Evolutionary conservation across 2,113 vertebrate genomes (phyloP), one percentile per base, ranked within the genome.

Genomic region (Platichthys stellatus): DNA sequence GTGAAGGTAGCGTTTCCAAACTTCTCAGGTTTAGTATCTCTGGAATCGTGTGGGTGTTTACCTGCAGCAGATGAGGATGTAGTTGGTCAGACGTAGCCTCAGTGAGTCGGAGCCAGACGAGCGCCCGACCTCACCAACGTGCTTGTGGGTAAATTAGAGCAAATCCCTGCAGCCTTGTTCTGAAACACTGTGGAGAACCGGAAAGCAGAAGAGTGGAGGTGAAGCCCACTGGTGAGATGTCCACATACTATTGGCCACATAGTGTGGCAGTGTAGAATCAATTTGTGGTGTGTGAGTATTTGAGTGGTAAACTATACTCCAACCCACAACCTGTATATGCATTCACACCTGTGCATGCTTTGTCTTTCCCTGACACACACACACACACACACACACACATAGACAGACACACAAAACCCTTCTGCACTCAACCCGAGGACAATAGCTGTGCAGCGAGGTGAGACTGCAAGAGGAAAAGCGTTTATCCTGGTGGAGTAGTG

Each of bases 401-500:
- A 54, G 13, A 53, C 51, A n/a, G 13, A 54, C 51, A 57, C 54
- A 24, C 54, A 57, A 81, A 38, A 23, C 61, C 54, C 63, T 73
- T 80, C 66, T 67, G 13, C 71, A 72, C 65, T 74, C 78, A 35
- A 87, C 80, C 78, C 49, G 84, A 79, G 84, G 84, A 92, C 86
- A 92, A 90, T 87, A 85, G 87, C 79, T 80, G 82, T 84, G 84
- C 89, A 88, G 79, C 72, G 91, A 90, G 72, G 88, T 88, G 89
- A 87, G 83, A 86, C 87, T 63, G 81, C 72, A 69, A 76, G 87
- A 90, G 89, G 87, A 91, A 83, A 88, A 90, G 83, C 88, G 90
- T 91, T 92, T 89, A 92, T 90, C 89, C 86, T 81, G 8, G 86
- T 31, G 17, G 89, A 87, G 86, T 67, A 73, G 76, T 71, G 84